Evolutionary conservation across 2,797 vertebrate genomes (phyloP).

Genomic region (Sus cebifrons): DNA sequence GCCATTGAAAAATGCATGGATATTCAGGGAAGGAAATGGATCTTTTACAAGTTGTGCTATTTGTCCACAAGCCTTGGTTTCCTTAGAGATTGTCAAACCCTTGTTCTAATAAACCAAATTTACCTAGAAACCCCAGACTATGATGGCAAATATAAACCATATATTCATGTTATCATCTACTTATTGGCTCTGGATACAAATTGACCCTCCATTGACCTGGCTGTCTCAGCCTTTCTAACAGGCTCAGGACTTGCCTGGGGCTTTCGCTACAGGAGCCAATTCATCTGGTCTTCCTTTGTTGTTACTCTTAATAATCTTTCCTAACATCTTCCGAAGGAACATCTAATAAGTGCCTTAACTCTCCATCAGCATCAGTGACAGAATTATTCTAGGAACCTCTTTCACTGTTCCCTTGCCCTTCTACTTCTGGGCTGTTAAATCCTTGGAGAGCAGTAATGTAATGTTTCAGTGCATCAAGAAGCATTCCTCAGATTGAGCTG

Average conservation of each 20-base stretch:
- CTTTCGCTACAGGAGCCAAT: background rate
- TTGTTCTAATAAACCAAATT: conserved; percentile 52
- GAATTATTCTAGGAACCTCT: background rate
- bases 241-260: conserved; percentile 3
- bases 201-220: background rate
- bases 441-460: background rate
- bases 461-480: background rate
- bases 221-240: conserved; percentile 27
- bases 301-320: conserved; percentile 57
- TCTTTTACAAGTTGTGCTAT: background rate
- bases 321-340: conserved; percentile 38
- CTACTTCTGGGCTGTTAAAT: conserved; percentile 10
- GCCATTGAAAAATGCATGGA: background rate
- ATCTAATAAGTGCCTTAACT: background rate
- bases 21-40: background rate
- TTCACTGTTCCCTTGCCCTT: background rate
- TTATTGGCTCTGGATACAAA: conserved; percentile 44
- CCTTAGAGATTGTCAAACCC: conserved; percentile 45
- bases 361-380: background rate
- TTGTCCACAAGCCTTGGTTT: conserved; percentile 66
- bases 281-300: conserved; percentile 30
- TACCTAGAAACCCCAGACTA: background rate
- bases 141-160: conserved; percentile 19
- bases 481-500: background rate
- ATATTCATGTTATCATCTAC: background rate